These are phyloP conservation scores for Calameuta filiformis DNA, from an alignment of 2,888 invertebrate species.

Conservation along the genomic window DNA sequence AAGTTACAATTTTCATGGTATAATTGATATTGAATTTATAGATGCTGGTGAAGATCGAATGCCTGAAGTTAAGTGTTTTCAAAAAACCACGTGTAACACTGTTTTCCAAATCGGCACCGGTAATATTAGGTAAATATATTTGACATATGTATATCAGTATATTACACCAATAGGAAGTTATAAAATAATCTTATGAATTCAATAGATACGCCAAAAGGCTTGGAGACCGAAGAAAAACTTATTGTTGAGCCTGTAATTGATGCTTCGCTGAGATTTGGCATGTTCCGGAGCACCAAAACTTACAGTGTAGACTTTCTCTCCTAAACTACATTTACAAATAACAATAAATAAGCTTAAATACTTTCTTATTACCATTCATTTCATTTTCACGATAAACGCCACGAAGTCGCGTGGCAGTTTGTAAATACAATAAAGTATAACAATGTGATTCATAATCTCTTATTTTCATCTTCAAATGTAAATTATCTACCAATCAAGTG, in stretches of 20 bases:
- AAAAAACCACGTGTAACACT: conserved; percentile 61
- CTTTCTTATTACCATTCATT: neutral
- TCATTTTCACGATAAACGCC: neutral
- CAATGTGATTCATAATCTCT: neutral
- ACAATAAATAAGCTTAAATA: neutral
- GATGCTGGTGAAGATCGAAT: conserved; percentile 70
- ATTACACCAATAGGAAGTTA: conserved; percentile 16
- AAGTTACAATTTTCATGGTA: neutral
- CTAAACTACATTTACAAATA: neutral
- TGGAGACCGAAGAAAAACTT: conserved; percentile 68
- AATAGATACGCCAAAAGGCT: conserved; percentile 63
- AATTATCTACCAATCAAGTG: neutral
- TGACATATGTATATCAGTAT: conserved; percentile 13
- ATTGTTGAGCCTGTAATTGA: conserved; percentile 68
- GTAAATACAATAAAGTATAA: neutral
- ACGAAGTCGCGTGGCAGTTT: neutral
- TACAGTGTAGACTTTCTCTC: conserved; percentile 68
- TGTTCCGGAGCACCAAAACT: conserved; percentile 71
- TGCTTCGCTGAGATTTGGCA: conserved; percentile 68
- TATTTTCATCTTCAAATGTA: neutral
- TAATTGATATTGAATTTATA: conserved; percentile 51
- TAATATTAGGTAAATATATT: conserved; percentile 58
- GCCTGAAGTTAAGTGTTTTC: conserved; percentile 66
- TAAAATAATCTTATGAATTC: conserved; percentile 5
- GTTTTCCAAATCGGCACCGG: conserved; percentile 64